Evolutionary conservation across 2,113 vertebrate species (phyloP).

Genomic region (Perca fluviatilis): DNA sequence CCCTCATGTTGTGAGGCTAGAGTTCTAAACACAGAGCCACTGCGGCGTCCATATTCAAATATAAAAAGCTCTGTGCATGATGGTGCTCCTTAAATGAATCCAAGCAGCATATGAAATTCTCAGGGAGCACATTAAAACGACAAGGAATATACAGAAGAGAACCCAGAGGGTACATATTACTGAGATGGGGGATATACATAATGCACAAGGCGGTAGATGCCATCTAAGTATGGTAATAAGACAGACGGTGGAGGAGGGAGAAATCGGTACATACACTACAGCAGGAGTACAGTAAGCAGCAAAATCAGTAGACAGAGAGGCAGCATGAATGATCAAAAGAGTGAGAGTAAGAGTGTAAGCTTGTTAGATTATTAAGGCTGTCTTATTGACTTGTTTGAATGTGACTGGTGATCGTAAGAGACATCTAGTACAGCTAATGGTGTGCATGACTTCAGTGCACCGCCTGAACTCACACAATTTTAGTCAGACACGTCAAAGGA

Average conservation of each 20-base stretch:
- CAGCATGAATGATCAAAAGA: conserved; percentile 60
- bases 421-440: conserved; percentile 58
- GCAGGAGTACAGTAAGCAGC: conserved; percentile 33
- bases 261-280: conserved; percentile 37
- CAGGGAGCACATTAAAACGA: conserved; percentile 54
- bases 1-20: not conserved
- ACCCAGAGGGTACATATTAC: conserved; percentile 60
- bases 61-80: not conserved
- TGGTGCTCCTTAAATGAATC: conserved; percentile 36
- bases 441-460: conserved; percentile 42
- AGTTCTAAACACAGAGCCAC: conserved; percentile 12
- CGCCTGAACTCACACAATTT: conserved; percentile 44
- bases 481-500: conserved; percentile 45
- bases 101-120: conserved; percentile 42
- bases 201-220: conserved; percentile 68
- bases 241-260: conserved; percentile 38
- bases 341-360: conserved; percentile 37
- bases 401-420: conserved; percentile 56
- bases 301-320: conserved; percentile 37
- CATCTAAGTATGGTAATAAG: conserved; percentile 68
- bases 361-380: conserved; percentile 64
- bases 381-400: conserved; percentile 60
- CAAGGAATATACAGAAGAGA: conserved; percentile 58
- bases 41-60: conserved; percentile 22
- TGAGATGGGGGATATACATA: conserved; percentile 69